Base-by-base conservation (phyloP, 2,113 vertebrate species). In the Triplophysa rosa region DNA sequence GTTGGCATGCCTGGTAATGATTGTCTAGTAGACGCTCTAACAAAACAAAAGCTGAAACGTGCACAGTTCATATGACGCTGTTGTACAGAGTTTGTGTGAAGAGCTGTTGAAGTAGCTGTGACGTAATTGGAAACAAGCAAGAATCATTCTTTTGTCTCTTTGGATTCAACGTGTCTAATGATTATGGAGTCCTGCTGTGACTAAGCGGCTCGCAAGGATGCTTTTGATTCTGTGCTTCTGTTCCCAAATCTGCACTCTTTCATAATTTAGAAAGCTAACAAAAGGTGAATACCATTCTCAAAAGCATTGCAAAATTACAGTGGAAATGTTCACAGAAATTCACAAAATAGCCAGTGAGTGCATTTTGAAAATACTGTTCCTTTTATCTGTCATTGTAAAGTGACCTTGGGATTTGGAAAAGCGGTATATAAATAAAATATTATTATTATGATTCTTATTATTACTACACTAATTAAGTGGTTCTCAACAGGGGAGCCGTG, bases 111-210 rank as follows among this genome's bases (percentile, higher is more conserved):
- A 29, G 29, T 76, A 52, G 61, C 23, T 76, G 61, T 8, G 58
- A 74, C 21, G 37, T 74, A 74, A 74, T 62, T 76, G 45, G 23
- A 76, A 52, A 17, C 14, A 76, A 45, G 42, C 19, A n/a, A 45
- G 52, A 67, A 37, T 29, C 49, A 45, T 24, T 67, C 65, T 67
- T 7, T 40, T 64, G 65, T 69, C 65, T 77, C 21, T 23, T n/a
- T 67, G 79, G 54, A 61, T 62, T 80, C 64, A 24, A 42, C 65
- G 13, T 54, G 58, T 13, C 80, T 77, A 80, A 80, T 80, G 70
- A 80, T 67, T 67, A 59, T 59, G 14, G 40, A 81, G 72, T 42
- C 80, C 54, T 76, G 80, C 72, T 76, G 72, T 49, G 78, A 69
- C 69, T 67, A 73, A 72, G 49, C 64, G 37, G 65, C 42, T 76